Evolutionary conservation across 2,113 vertebrate species (phyloP).

Genomic region (Erythrolamprus reginae): DNA sequence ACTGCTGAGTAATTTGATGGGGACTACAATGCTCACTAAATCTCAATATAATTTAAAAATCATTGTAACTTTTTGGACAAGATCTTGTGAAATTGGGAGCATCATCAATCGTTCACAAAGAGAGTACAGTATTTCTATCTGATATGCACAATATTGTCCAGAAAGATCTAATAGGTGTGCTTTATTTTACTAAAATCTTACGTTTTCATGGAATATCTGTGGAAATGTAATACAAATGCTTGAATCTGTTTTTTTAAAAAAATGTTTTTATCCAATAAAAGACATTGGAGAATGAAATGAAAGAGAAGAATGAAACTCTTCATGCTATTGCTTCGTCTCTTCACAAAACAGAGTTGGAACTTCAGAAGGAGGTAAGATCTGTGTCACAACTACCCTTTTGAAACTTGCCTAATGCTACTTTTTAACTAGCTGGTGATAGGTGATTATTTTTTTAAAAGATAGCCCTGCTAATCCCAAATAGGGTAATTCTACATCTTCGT

Average conservation of each 20-base stretch:
- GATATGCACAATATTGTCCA: neutral
- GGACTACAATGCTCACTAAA: neutral
- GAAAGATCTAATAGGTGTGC: neutral
- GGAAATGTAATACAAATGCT: neutral
- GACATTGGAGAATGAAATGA: constrained; percentile 49
- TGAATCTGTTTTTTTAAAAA: neutral
- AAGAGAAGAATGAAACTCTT: constrained; percentile 50
- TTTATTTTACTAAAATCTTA: neutral
- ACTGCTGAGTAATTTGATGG: neutral
- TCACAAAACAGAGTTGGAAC: constrained; percentile 51
- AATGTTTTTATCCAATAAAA: constrained; percentile 27
- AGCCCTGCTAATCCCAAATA: neutral
- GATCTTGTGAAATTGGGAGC: neutral
- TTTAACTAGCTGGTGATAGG: neutral
- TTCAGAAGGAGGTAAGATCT: constrained; percentile 49
- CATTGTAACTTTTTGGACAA: neutral
- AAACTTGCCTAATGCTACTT: neutral
- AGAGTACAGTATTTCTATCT: neutral
- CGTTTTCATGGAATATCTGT: neutral
- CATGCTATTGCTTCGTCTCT: constrained; percentile 49
- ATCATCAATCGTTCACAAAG: neutral
- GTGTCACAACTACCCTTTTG: neutral
- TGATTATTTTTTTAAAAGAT: too few species aligned
- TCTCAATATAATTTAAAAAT: neutral
- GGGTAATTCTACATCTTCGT: neutral